Conservation (phyloP, 2,797 vertebrate species). For the Poecile montanus region DNA sequence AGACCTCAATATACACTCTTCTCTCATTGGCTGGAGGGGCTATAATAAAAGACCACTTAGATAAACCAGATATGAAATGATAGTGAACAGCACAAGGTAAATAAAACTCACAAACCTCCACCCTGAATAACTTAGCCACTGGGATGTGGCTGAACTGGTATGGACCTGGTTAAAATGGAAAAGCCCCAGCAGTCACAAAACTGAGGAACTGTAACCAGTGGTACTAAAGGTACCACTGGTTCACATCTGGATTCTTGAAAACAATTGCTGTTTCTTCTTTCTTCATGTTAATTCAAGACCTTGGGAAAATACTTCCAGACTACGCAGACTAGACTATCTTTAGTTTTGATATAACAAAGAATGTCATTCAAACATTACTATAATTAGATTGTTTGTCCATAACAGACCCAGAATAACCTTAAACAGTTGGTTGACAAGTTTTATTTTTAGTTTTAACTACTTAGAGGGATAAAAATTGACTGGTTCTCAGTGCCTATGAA, state of each 20-base stretch:
- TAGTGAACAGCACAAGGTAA: neutral
- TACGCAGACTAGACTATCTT: neutral
- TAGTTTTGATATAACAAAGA: neutral
- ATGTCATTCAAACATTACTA: neutral
- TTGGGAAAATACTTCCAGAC: neutral
- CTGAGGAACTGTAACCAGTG: neutral
- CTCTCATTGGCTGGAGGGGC: neutral
- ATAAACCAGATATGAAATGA: neutral
- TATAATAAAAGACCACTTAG: neutral
- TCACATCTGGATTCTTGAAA: neutral
- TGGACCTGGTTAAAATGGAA: neutral
- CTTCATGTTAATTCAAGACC: neutral
- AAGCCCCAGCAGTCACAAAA: neutral
- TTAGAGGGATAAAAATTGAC: neutral
- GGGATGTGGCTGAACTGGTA: neutral
- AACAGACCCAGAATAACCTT: neutral
- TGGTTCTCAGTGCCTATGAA: neutral
- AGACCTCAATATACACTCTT: neutral
- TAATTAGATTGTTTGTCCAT: neutral
- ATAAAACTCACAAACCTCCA: neutral
- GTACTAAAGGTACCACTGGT: neutral
- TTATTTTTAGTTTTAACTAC: neutral
- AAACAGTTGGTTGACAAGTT: neutral
- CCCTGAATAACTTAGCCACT: neutral
- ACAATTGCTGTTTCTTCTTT: neutral